Evolutionary conservation across 2,888 invertebrate species (phyloP), one percentile per base, ranked within the genome.

Genomic region (Drosophila austrosaltans): DNA sequence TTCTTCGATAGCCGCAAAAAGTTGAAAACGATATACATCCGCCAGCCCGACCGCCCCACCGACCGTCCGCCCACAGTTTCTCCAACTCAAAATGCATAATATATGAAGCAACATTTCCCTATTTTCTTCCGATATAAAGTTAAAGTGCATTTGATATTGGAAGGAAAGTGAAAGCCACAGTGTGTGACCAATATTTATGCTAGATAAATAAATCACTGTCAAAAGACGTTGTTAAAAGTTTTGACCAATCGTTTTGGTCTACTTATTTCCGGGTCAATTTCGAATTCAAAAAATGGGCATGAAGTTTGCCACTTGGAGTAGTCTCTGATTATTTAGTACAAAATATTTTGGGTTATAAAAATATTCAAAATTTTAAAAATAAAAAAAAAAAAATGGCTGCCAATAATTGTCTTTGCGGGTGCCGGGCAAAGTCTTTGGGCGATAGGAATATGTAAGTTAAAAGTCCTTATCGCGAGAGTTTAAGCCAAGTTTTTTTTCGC

Each of bases 31-130:
- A 78, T 78, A 60, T 61, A 28, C 44, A 48, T 30, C 48, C 16
- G 16, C 16, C 16, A 16, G 16, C 16, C 16, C 16, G 16, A 16
- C 16, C 16, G 16, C 16, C 16, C 16, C 0, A 16, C 16, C 16
- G 16, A 61, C 48, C 39, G 69, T 60, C 76, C 89, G 87, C 85
- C 89, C 87, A 85, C 78, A 85, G 61, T 78, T 89, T 89, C 82
- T 65, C 48, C 10, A 10, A 22, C 25, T 25, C 48, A 25, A 25
- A 48, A 16, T 48, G 48, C 48, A 48, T 48, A 48, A 48, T 25
- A 48, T 48, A 48, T 48, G 48, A 48, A 48, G 3, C 1, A 25
- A 22, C 22, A 48, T 48, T 48, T 48, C 48, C 48, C 48, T 48
- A 48, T 48, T 10, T 25, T 40, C 3, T 10, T 12, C 10, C 22